Conservation (phyloP, 2,888 invertebrate genomes). For the Nephrotoma appendiculata region DNA sequence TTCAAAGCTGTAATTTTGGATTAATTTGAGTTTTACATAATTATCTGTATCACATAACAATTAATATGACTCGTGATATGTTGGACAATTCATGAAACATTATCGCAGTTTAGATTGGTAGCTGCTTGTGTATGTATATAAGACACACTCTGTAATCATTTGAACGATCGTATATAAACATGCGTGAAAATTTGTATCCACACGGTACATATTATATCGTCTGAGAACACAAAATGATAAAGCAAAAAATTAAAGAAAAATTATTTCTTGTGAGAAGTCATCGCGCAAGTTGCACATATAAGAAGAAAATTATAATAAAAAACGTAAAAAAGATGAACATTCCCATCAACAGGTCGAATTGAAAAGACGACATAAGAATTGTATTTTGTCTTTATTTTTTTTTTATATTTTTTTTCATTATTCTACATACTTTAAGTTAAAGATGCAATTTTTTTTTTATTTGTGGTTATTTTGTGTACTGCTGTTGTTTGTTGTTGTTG, state of each 20-base stretch:
- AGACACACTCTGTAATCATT: neutral
- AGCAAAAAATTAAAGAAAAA: neutral
- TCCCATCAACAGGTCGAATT: neutral
- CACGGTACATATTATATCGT: neutral
- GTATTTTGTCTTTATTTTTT: neutral
- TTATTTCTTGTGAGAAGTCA: neutral
- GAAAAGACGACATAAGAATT: neutral
- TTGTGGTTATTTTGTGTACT: neutral
- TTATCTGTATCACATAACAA: too few species aligned
- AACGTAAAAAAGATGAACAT: neutral
- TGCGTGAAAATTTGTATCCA: neutral
- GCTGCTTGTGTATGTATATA: neutral
- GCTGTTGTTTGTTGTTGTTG: neutral
- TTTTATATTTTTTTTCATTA: neutral
- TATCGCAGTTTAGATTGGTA: too few species aligned
- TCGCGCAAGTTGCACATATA: neutral
- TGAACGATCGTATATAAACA: neutral
- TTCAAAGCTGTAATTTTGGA: too few species aligned
- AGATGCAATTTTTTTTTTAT: neutral
- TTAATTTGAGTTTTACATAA: too few species aligned
- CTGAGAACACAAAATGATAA: neutral
- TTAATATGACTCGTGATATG: too few species aligned
- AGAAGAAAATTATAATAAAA: neutral
- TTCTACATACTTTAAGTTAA: neutral
- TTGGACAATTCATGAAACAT: too few species aligned